Percentiles rank a stretch among this genome's conserved stretches.
These are phyloP conservation scores for Ecdyonurus torrentis DNA, from an alignment of 2,888 invertebrate species.

Conservation along the genomic window DNA sequence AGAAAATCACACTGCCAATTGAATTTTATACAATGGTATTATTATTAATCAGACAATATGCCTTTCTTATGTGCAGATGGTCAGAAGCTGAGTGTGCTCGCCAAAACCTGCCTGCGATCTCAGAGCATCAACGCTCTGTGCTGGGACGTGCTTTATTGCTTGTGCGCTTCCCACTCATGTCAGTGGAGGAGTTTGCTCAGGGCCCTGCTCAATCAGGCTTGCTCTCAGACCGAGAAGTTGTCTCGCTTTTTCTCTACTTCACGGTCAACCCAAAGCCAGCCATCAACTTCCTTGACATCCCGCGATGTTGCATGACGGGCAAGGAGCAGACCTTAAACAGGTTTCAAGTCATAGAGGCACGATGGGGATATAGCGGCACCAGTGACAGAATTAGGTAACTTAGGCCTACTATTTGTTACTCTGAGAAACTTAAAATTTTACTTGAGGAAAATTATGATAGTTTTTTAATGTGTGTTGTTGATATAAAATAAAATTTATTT, in stretches of 20 bases:
- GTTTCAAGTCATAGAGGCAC: slow-evolving; percentile 57
- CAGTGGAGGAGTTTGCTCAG: slow-evolving; percentile 67
- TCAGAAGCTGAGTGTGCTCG: slow-evolving; percentile 56
- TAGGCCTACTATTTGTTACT: too few species aligned
- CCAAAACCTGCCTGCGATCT: slow-evolving; percentile 42
- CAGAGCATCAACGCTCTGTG: slow-evolving; percentile 49
- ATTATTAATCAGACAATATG: too few species aligned
- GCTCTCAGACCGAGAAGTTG: slow-evolving; percentile 57
- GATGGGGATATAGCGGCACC: slow-evolving; percentile 75
- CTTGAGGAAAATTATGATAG: too few species aligned
- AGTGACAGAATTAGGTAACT: slow-evolving; percentile 59
- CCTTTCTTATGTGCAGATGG: slow-evolving; percentile 41
- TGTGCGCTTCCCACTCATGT: slow-evolving; percentile 69
- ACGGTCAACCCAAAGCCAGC: slow-evolving; percentile 60
- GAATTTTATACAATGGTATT: too few species aligned
- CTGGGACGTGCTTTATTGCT: slow-evolving; percentile 52
- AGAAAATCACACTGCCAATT: too few species aligned
- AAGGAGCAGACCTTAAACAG: slow-evolving; percentile 56
- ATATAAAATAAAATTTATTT: too few species aligned
- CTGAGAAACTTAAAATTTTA: too few species aligned
- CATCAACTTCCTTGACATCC: slow-evolving; percentile 49
- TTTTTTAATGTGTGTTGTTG: too few species aligned
- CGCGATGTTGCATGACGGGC: slow-evolving; percentile 60
- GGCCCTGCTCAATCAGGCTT: slow-evolving; percentile 59
- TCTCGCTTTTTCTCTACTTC: slow-evolving; percentile 51